Conservation (phyloP, 1,140 invertebrate genomes). For the Cherax destructor region DNA sequence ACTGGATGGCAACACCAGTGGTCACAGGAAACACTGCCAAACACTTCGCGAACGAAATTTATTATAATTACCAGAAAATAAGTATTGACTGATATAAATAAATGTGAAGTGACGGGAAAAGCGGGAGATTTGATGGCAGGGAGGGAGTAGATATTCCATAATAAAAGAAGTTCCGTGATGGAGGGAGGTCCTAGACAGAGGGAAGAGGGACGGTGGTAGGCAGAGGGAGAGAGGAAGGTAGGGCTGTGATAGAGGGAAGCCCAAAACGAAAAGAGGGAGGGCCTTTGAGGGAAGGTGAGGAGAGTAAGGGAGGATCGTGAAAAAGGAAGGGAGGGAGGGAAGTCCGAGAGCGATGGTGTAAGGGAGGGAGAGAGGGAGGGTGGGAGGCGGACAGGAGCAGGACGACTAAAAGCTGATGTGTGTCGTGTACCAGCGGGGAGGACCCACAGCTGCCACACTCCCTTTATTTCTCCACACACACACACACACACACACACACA, state of each 20-base stretch:
- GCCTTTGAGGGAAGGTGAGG: no score
- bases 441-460: background rate
- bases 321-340: background rate
- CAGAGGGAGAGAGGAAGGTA: background rate
- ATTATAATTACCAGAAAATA: no score
- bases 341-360: background rate
- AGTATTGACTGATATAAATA: background rate
- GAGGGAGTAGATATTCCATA: background rate
- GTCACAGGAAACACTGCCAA: no score
- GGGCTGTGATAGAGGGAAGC: background rate
- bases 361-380: no score
- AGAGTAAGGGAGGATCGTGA: background rate
- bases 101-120: background rate
- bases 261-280: background rate
- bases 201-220: background rate
- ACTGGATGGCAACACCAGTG: no score
- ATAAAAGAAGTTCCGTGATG: background rate
- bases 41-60: no score
- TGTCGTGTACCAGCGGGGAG: background rate
- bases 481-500: slow-evolving; percentile 19
- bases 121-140: background rate
- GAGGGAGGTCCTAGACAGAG: background rate
- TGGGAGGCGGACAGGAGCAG: background rate
- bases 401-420: slow-evolving; percentile 34
- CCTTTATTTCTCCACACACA: background rate